These are phyloP conservation scores for Euphonia xanthogaster DNA, from an alignment of 2,797 vertebrate species.

Conservation along the genomic window DNA sequence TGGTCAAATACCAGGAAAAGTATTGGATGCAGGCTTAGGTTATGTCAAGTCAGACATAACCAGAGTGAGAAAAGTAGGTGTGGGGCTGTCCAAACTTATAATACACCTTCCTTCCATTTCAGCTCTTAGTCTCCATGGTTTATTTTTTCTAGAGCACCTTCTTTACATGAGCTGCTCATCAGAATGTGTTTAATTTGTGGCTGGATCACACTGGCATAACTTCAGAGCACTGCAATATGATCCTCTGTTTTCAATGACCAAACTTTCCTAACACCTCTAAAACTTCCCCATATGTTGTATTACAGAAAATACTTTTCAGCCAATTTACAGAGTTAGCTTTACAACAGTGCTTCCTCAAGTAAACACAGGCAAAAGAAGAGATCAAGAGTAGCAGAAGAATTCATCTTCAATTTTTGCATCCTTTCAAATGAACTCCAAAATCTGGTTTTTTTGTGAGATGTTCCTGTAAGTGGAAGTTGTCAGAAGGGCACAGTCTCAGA, in stretches of 20 bases:
- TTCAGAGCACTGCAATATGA: not conserved
- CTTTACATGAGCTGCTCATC: not conserved
- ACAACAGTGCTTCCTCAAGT: not conserved
- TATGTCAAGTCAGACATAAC: not conserved
- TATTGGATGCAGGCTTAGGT: not conserved
- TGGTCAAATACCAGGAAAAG: not conserved
- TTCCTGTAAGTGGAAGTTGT: not conserved
- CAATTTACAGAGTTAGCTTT: not conserved
- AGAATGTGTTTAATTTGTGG: not conserved
- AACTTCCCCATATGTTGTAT: not conserved
- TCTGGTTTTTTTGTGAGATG: not conserved
- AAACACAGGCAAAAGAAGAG: not conserved
- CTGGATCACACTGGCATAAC: not conserved
- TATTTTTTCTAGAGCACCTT: not conserved
- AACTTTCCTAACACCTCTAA: not conserved
- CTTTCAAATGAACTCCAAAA: not conserved
- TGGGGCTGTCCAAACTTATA: not conserved
- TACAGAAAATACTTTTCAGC: not conserved
- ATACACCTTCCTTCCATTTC: not conserved
- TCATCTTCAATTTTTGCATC: not conserved
- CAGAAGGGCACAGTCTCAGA: not conserved
- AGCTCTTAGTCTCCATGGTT: not conserved
- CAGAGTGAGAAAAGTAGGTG: not conserved
- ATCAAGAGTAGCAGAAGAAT: not conserved
- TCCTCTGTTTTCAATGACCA: not conserved